Conservation (phyloP, 1,140 invertebrate genomes). For the Drosophila azteca region DNA sequence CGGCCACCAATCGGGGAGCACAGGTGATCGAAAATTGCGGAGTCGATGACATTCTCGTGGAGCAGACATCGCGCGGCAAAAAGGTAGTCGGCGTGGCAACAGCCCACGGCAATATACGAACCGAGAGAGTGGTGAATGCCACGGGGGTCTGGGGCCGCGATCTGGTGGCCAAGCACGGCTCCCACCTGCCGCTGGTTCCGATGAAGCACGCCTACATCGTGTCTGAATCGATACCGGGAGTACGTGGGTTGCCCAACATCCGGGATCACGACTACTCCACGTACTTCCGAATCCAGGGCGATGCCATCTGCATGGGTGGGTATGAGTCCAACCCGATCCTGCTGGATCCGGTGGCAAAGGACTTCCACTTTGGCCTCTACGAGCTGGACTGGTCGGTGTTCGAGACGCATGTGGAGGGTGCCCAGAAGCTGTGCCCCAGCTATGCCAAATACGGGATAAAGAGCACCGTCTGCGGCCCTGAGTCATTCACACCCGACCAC, state of each 20-base stretch:
- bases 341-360: constrained; percentile 89
- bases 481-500: constrained; percentile 95
- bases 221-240: constrained; percentile 89
- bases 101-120: constrained; percentile 86
- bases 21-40: constrained; percentile 90
- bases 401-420: constrained; percentile 89
- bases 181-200: constrained; percentile 89
- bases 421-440: constrained; percentile 89
- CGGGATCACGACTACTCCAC: constrained; percentile 92
- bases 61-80: constrained; percentile 84
- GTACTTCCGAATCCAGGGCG: constrained; percentile 93
- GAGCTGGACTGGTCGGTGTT: constrained; percentile 95
- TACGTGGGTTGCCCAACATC: constrained; percentile 90
- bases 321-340: constrained; percentile 94
- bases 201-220: constrained; percentile 96
- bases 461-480: constrained; percentile 92
- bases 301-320: constrained; percentile 92
- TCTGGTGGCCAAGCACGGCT: constrained; percentile 88
- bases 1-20: constrained; percentile 88
- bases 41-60: constrained; percentile 87
- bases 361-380: constrained; percentile 92
- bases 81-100: constrained; percentile 91
- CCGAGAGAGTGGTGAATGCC: constrained; percentile 89
- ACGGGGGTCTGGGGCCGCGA: constrained; percentile 91
- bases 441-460: constrained; percentile 91